Base-by-base conservation (phyloP, 2,888 invertebrate genomes). In the Monoplex corrugatus region DNA sequence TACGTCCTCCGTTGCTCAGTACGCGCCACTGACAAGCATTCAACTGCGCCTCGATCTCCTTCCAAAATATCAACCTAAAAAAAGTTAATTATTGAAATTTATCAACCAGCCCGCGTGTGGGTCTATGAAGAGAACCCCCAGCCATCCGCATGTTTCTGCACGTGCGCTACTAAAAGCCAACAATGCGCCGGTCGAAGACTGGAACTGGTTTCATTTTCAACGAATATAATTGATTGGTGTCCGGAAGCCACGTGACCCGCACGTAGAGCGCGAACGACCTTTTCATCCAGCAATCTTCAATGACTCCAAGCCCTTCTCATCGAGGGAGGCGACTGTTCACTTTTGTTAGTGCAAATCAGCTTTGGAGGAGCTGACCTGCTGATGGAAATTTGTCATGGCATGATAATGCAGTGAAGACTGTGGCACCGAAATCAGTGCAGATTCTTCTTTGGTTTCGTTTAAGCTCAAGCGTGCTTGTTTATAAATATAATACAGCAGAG, bases 201-300 rank as follows among this genome's bases (percentile, higher is more conserved):
- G 50, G 50, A 28, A 45, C 45, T 82, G 43, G 78, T 80, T 40
- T 10, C 43, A 23, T 23, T 43, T 43, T 43, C 43, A 75, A 10
- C 43, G 43, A 80, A 43, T 43, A 43, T 43, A 8, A 40, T 57
- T 57, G 78, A 40, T 43, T 80, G 78, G 84, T 84, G n/a, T 50
- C 43, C 84, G 32, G n/a, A 84, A 84, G 84, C 84, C 84, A 84
- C 84, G 84, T 84, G 84, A 84, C 84, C 84, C 84, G 84, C 84
- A 84, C 84, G 28, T 57, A 50, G 50, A 32, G 19, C 38, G 50
- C 6, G 50, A 35, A 45, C 57, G 84, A 84, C 84, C 84, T 57
- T 57, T 6, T 50, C 57, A 84, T 57, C 84, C 45, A 16, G 44
- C 57, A 1, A 43, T 35, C 57, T 38, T 84, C 84, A 50, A 23